Conservation (phyloP, 2,888 invertebrate genomes). For the Eilema depressum region DNA sequence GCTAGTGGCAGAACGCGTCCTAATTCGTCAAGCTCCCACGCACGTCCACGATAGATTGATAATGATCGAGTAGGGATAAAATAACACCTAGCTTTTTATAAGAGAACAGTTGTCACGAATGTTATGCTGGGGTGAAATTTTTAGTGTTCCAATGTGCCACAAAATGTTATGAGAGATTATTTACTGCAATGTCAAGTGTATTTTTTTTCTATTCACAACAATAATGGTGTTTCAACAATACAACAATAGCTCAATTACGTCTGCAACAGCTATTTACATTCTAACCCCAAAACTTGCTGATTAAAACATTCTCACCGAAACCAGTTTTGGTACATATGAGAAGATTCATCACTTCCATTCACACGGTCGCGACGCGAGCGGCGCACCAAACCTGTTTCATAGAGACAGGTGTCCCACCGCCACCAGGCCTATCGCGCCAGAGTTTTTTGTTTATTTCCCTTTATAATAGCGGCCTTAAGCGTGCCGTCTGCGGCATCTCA, state of each 20-base stretch:
- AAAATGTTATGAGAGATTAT: conserved; percentile 4
- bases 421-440: conserved; percentile 52
- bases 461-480: conserved; percentile 62
- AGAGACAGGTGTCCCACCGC: conserved; percentile 75
- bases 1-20: conserved; percentile 36
- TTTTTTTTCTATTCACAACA: conserved; percentile 8
- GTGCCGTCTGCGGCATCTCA: conserved; percentile 50
- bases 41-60: conserved; percentile 47
- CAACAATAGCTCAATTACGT: conserved; percentile 33
- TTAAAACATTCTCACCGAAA: conserved; percentile 65
- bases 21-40: conserved; percentile 52
- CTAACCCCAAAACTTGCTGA: conserved; percentile 52
- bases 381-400: conserved; percentile 73
- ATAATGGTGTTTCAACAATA: conserved; percentile 17
- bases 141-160: conserved; percentile 2
- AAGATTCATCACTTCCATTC: conserved; percentile 77
- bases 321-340: conserved; percentile 73
- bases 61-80: conserved; percentile 53
- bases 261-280: conserved; percentile 44
- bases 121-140: conserved; percentile 13
- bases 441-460: conserved; percentile 60
- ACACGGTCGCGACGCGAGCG: conserved; percentile 68
- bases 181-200: conserved; percentile 16
- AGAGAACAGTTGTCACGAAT: conserved; percentile 9
- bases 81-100: conserved; percentile 37